Conservation (phyloP, 2,113 vertebrate genomes). For the Rhinoderma darwinii region DNA sequence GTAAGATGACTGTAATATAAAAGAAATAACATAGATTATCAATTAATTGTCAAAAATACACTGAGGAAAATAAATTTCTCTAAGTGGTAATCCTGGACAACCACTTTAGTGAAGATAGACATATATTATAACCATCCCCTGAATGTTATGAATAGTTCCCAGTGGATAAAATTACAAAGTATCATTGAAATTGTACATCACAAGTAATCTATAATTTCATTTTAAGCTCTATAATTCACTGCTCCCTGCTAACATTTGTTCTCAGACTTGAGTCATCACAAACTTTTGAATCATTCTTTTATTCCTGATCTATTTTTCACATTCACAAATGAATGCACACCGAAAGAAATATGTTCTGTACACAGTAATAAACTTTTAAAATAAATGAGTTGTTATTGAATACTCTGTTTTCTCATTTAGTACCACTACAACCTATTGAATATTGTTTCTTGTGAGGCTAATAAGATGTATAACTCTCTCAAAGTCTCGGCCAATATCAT, state of each 20-base stretch:
- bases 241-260: conserved; percentile 1
- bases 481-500: background rate
- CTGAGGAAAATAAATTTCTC: background rate
- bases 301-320: conserved; percentile 29
- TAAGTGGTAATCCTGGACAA: background rate
- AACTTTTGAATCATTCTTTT: conserved; percentile 37
- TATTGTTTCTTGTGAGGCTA: conserved; percentile 21
- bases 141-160: background rate
- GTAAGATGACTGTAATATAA: too few species aligned
- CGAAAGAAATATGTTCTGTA: conserved; percentile 26
- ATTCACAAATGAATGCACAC: conserved; percentile 43
- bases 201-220: conserved; percentile 12
- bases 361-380: conserved; percentile 44
- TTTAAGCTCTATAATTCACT: background rate
- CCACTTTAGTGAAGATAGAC: background rate
- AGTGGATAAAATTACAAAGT: background rate
- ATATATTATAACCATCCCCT: background rate
- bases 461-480: background rate
- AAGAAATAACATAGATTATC: background rate
- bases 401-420: conserved; percentile 37
- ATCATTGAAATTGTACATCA: background rate
- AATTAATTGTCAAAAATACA: background rate
- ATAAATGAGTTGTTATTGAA: conserved; percentile 43
- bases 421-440: conserved; percentile 37
- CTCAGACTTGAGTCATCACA: conserved; percentile 4